A percentile compares a stretch with the other conserved stretches of the same genome.
phyloP scores from a whole-genome alignment of 2,888 invertebrate species.

The Sepiola atlantica region DNA sequence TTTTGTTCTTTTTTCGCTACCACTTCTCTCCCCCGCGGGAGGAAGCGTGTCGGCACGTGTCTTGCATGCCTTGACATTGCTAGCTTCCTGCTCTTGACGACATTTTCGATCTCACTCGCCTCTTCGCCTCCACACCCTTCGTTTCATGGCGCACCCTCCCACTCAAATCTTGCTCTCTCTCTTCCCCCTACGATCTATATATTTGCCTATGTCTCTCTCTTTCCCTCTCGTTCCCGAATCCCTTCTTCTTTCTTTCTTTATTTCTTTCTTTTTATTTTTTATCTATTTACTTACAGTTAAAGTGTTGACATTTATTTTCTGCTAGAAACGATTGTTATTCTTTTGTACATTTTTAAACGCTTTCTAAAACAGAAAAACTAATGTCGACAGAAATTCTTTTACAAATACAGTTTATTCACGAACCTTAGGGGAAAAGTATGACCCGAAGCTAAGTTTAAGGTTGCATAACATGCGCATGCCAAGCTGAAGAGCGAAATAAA shows the following conservation, averaged over 20 bases:
- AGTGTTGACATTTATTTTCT: too few species aligned
- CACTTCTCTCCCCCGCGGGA: neutral
- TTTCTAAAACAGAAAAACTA: too few species aligned
- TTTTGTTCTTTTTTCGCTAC: neutral
- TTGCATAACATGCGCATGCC: too few species aligned
- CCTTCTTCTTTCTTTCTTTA: neutral
- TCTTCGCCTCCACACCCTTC: neutral
- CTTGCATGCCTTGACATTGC: conserved; percentile 14
- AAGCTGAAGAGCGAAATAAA: too few species aligned
- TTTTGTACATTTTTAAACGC: too few species aligned
- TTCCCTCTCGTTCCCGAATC: neutral
- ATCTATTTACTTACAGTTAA: too few species aligned
- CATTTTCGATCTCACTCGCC: neutral
- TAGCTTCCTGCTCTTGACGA: conserved; percentile 2
- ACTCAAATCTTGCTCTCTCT: neutral
- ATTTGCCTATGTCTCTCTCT: neutral
- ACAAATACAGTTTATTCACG: too few species aligned
- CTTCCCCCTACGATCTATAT: too few species aligned
- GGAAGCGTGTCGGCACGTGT: conserved; percentile 14
- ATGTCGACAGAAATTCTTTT: too few species aligned
- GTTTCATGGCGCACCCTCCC: neutral
- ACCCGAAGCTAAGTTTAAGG: too few species aligned
- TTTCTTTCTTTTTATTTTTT: neutral
- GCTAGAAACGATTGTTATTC: too few species aligned
- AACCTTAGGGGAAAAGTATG: too few species aligned